These are phyloP conservation scores for Dicrostonyx torquatus DNA, from an alignment of 2,797 vertebrate species.

Conservation along the genomic window DNA sequence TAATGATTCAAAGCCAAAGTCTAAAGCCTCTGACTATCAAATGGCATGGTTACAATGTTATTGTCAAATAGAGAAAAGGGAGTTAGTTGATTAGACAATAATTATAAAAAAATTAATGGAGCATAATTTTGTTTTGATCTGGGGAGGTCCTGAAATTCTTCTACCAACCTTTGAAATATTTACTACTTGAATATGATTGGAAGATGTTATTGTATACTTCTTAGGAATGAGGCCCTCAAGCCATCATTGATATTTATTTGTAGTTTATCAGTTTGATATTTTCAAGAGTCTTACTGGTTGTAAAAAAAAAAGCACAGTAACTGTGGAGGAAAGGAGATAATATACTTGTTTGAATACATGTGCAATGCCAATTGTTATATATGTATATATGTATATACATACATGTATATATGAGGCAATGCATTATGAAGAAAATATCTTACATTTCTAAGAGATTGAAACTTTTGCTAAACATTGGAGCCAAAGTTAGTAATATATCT, in stretches of 20 bases:
- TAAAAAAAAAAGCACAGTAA: not conserved
- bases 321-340: not conserved
- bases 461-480: not conserved
- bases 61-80: not conserved
- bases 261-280: not conserved
- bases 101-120: not conserved
- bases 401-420: not conserved
- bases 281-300: not conserved
- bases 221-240: not conserved
- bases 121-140: not conserved
- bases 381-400: not conserved
- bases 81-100: not conserved
- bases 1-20: not conserved
- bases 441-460: not conserved
- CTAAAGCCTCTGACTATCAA: not conserved
- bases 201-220: not conserved
- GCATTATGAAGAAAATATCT: not conserved
- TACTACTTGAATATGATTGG: not conserved
- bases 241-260: not conserved
- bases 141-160: not conserved
- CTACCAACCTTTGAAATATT: not conserved
- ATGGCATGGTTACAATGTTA: not conserved
- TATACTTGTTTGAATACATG: not conserved
- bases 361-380: not conserved
- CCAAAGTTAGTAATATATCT: not conserved